Conservation (phyloP, 2,113 vertebrate genomes). For the Equus przewalskii region DNA sequence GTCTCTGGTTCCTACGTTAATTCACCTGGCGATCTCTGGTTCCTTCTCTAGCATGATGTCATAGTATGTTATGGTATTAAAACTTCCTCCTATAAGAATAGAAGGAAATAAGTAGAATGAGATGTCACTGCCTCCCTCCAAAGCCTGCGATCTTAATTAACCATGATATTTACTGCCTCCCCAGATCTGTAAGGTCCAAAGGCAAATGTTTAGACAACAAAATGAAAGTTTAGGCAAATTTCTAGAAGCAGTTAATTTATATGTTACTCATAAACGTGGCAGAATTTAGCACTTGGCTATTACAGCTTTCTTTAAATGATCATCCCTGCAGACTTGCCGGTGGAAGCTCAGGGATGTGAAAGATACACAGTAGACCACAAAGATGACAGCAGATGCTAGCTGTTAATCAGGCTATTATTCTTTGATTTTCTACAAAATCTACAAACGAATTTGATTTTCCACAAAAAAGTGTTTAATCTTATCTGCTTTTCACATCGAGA, state of each 20-base stretch:
- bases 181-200: slow-evolving; percentile 25
- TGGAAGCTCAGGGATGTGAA: slow-evolving; percentile 4
- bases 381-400: neutral
- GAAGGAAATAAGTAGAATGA: slow-evolving; percentile 78
- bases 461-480: neutral
- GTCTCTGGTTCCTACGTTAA: slow-evolving; percentile 24
- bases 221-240: neutral
- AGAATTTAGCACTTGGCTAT: neutral
- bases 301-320: slow-evolving; percentile 37
- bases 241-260: slow-evolving; percentile 46
- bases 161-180: slow-evolving; percentile 9
- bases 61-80: slow-evolving; percentile 65
- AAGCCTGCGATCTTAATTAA: slow-evolving; percentile 80
- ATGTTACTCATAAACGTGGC: slow-evolving; percentile 35
- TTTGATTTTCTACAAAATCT: slow-evolving; percentile 33
- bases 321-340: neutral
- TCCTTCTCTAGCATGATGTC: slow-evolving; percentile 67
- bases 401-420: neutral
- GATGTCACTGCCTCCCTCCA: slow-evolving; percentile 62
- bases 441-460: slow-evolving; percentile 11
- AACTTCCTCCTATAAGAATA: slow-evolving; percentile 81
- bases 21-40: slow-evolving; percentile 16
- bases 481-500: neutral
- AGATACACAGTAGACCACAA: neutral
- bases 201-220: slow-evolving; percentile 30